Base-by-base conservation (phyloP, 2,797 vertebrate genomes). In the Tenualosa ilisha region DNA sequence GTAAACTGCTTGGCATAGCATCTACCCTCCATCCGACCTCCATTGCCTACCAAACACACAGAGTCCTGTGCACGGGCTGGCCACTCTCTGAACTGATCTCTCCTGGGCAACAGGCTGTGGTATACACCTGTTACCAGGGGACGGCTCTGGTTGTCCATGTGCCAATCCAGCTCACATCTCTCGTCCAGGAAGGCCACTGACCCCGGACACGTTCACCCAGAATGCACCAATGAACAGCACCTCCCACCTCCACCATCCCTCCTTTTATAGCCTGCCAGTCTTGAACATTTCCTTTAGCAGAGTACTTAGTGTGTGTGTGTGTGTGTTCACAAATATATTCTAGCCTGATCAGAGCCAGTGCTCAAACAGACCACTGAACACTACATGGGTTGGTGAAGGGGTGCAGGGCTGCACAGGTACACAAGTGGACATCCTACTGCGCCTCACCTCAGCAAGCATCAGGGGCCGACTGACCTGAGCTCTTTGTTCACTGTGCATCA, bases 381-480 rank as follows among this genome's bases (percentile, higher is more conserved):
- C n/a, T 46, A 20, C 40, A 15, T 15, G 43, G 22, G 59, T 31
- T 43, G 54, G 75, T 61, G 40, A 13, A 15, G 40, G 51, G 49
- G 31, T 37, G 26, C 3, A 15, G 26, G 31, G 37, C 6, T 6
- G 37, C 20, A 43, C 7, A 8, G 31, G 72, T 83, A 82, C 81
- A 63, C 31, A 37, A 22, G 4, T 22, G 54, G 68, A 40, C 68
- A 37, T 40, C 68, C 13, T 17, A 72, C 2, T 1, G 13, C 1
- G 61, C 81, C 79, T 72, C 84, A 84, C 84, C 56, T 81, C 85
- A 90, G 84, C 92, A 94, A 20, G 72, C 40, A 46, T 72, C 65
- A 72, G 31, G 65, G n/a, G 8, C 9, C 2, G 17, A 24, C 12
- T 72, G 65, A 9, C 72, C 72, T 46, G 72, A 46, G 72, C 72